phyloP scores from a whole-genome alignment of 2,888 invertebrate species.

The Drosophila infuscata region DNA sequence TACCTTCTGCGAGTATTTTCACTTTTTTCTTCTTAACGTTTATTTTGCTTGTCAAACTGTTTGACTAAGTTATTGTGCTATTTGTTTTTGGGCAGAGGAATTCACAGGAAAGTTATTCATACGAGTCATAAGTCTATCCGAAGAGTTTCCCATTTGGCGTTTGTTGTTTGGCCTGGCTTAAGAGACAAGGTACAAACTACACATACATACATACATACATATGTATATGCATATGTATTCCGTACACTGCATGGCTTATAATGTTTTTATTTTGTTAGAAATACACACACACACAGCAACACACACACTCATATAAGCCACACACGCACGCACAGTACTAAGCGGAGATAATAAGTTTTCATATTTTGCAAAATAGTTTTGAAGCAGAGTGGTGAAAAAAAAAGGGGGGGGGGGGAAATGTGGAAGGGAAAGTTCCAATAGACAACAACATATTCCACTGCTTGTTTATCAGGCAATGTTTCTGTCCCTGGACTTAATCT shows the following conservation, averaged over 20 bases:
- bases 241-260: slow-evolving; percentile 34
- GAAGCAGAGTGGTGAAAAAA: not conserved
- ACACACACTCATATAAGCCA: not conserved
- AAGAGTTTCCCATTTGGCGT: slow-evolving; percentile 36
- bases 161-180: slow-evolving; percentile 3
- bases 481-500: slow-evolving; percentile 8
- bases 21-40: not conserved
- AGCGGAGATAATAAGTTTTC: slow-evolving; percentile 62
- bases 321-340: not conserved
- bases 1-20: not conserved
- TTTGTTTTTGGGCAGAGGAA: slow-evolving; percentile 4
- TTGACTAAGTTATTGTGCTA: slow-evolving; percentile 21
- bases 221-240: slow-evolving; percentile 17
- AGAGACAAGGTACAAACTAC: not conserved
- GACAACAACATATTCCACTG: slow-evolving; percentile 23
- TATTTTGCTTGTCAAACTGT: slow-evolving; percentile 5
- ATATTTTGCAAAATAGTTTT: slow-evolving; percentile 51
- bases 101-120: slow-evolving; percentile 17
- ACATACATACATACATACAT: not conserved
- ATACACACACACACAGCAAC: not conserved
- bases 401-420: not conserved
- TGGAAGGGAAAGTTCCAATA: slow-evolving; percentile 23
- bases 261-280: slow-evolving; percentile 20
- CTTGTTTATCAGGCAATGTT: slow-evolving; percentile 8
- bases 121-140: slow-evolving; percentile 27